Base-by-base conservation (phyloP, 2,797 vertebrate species). In the Gorsachius magnificus region DNA sequence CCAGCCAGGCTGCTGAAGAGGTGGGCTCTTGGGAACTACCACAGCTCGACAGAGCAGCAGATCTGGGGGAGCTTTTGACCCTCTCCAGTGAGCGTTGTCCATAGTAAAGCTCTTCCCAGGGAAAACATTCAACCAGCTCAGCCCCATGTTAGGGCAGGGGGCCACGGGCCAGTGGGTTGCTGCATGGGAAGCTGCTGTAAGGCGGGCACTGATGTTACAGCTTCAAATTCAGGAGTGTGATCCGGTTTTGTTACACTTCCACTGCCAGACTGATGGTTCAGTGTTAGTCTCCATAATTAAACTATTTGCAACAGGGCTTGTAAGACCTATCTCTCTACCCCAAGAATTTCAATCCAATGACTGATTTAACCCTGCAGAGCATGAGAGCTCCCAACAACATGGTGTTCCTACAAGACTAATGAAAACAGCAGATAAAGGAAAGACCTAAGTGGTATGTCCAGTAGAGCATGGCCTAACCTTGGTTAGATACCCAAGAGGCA, bases 131-230 rank as follows among this genome's bases (percentile, higher is more conserved):
- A 61, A 56, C 5, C 17, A 65, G 28, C 72, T 77, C 46, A 53
- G 38, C 3, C 12, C 14, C 1, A 2, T 21, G 29, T 68, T 54
- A 63, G 69, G 56, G 35, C 13, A 51, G 35, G 26, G 36, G 28
- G 17, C 11, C 45, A 51, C 1, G 4, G 24, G 51, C 33, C 45
- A 8, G 9, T 0, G 1, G 13, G 5, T 25, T 26, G 5, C 29
- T 70, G 25, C 31, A 46, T 8, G 18, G n/a, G 53, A 72, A 85
- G 26, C 28, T 75, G 35, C 68, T 63, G 26, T 54, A 63, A 63
- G 43, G 29, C 38, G 41, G 54, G 16, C 29, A 20, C 41, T 83
- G 38, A 41, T 6, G 5, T 65, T 60, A n/a, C 63, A n/a, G 25
- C 50, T 71, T 72, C 54, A 36, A 54, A 45, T 75, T 38, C 31